Evolutionary conservation across 2,113 vertebrate species (phyloP), one percentile per base, ranked within the genome.

Genomic region (Amphiprion percula): DNA sequence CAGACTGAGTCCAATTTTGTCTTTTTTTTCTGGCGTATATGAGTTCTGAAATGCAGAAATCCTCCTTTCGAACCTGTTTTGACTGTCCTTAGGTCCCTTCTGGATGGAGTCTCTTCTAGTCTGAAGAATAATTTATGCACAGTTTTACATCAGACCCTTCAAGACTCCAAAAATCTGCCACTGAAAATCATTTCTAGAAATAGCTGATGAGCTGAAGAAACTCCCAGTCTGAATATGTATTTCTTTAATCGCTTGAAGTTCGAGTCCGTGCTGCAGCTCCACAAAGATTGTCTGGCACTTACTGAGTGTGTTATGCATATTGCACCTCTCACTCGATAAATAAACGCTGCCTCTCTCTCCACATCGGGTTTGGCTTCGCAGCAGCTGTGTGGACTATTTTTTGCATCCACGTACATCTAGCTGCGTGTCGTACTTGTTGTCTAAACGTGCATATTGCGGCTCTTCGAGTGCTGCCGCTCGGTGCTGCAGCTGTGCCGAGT

Each of bases 391-490:
- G 2, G 54, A 50, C 46, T 82, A 49, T 82, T 80, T 82, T 33
- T 44, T 77, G 63, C 75, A 54, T 80, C 66, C 52, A 0, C 64
- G 71, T 65, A 74, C 79, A 77, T 76, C 23, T 19, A 79, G 56
- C 37, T 10, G 39, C 76, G 55, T 79, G 76, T 86, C 23, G 41
- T 12, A 15, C 12, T 44, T 83, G 74, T 87, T 86, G 79, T 87
- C 77, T 59, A 79, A 85, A 73, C 77, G 78, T 79, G 81, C 67
- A 79, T 59, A 68, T 55, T 30, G 49, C 26, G 49, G 14, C 64
- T 74, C 63, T 60, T 28, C 2, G 19, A 69, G 50, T 65, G 63
- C 50, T 67, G 21, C 8, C 3, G 41, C 68, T 80, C 39, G 26
- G 2, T 41, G 78, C 74, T 66, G 80, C 68, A 74, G 86, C 74